Evolutionary conservation across 2,888 invertebrate species (phyloP).

Genomic region (Lepidocyrtoides sp.): DNA sequence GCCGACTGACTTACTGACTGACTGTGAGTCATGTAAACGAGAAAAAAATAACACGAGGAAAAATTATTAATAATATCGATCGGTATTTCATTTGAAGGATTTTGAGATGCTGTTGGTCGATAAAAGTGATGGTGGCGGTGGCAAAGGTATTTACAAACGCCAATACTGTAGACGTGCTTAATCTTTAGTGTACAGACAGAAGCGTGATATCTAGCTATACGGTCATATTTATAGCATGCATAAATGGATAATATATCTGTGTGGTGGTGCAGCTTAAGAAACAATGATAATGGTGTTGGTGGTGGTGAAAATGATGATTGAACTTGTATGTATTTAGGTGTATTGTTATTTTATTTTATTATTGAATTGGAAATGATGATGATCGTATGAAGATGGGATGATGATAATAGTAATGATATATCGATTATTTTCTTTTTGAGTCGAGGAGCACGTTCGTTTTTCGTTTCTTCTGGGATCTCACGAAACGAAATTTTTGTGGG

Average conservation of each 20-base stretch:
- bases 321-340: background rate
- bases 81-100: slow-evolving; percentile 18
- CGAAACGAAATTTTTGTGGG: slow-evolving; percentile 42
- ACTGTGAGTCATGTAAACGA: slow-evolving; percentile 4
- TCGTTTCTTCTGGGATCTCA: slow-evolving; percentile 3
- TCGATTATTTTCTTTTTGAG: slow-evolving; percentile 37
- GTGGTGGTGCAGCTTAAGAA: background rate
- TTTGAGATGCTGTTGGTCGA: background rate
- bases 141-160: background rate
- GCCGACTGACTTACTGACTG: slow-evolving; percentile 60
- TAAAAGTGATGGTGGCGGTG: slow-evolving; percentile 11
- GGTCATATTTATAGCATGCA: background rate
- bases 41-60: background rate
- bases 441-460: slow-evolving; percentile 46
- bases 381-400: slow-evolving; percentile 13
- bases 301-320: background rate
- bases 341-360: slow-evolving; percentile 6
- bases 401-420: slow-evolving; percentile 63
- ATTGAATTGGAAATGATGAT: slow-evolving; percentile 49
- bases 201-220: background rate
- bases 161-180: background rate
- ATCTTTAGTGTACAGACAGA: background rate
- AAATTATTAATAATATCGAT: slow-evolving; percentile 16
- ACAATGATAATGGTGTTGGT: background rate
- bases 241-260: too few relatives aligned